These are phyloP conservation scores for Edolisoma coerulescens DNA, from an alignment of 2,113 vertebrate species.

Conservation along the genomic window DNA sequence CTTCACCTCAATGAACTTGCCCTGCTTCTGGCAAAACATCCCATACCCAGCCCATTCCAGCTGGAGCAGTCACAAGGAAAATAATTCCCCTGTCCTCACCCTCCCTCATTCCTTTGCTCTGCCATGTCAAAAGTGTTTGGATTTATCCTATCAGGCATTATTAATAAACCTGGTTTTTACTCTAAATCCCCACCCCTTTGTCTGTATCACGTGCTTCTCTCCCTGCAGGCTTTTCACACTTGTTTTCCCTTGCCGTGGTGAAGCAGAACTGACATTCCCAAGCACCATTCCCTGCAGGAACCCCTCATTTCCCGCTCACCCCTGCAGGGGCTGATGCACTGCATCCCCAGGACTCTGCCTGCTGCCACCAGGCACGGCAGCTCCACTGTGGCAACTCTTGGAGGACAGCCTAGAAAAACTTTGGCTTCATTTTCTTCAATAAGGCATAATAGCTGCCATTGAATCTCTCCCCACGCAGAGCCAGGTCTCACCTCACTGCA, in stretches of 20 bases:
- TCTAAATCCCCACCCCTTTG: background rate
- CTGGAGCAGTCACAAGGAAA: background rate
- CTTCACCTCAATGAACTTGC: background rate
- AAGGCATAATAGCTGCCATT: background rate
- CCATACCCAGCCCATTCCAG: background rate
- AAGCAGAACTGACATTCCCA: background rate
- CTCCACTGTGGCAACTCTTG: background rate
- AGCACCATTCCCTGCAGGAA: background rate
- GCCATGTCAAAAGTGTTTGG: background rate
- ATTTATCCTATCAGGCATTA: background rate
- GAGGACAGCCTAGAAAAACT: background rate
- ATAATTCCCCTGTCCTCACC: background rate
- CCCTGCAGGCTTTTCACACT: background rate
- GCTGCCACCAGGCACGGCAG: fast-evolving
- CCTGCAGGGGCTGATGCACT: background rate
- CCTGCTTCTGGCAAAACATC: background rate
- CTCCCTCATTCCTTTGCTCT: background rate
- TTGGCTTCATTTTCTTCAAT: background rate
- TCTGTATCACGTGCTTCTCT: background rate
- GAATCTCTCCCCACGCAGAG: background rate
- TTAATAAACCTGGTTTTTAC: slow-evolving; percentile 52
- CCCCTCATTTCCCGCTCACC: background rate
- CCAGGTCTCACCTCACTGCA: background rate
- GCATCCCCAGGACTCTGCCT: background rate
- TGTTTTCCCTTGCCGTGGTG: background rate